Percentiles rank a stretch among this genome's conserved stretches.
These are phyloP conservation scores for Tenthredo livida DNA, from an alignment of 2,888 invertebrate species.

Conservation along the genomic window DNA sequence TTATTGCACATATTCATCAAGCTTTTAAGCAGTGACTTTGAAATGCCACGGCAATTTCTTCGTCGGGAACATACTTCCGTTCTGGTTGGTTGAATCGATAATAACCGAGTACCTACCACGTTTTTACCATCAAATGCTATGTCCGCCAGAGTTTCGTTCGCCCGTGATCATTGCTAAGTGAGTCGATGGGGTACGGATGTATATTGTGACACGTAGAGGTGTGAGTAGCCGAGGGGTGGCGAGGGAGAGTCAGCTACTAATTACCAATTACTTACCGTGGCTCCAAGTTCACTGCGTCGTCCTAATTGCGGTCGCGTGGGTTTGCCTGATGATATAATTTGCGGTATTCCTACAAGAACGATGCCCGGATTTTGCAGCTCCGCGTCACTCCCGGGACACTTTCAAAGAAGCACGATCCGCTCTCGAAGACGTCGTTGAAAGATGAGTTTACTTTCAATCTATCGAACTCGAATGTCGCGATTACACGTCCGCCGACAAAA, in stretches of 20 bases:
- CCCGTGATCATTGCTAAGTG: slow-evolving; percentile 13
- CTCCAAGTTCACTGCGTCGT: slow-evolving; percentile 48
- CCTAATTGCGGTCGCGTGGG: slow-evolving; percentile 47
- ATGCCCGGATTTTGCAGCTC: neutral
- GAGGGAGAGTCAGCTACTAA: slow-evolving; percentile 30
- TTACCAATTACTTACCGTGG: slow-evolving; percentile 48
- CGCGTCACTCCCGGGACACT: neutral
- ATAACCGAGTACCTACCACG: neutral
- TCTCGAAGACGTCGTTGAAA: neutral
- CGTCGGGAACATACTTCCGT: neutral
- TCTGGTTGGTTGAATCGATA: neutral
- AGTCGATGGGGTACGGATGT: slow-evolving; percentile 13
- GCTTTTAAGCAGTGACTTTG: neutral
- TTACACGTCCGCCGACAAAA: neutral
- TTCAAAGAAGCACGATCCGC: neutral
- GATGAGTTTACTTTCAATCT: neutral
- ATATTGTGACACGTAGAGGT: slow-evolving; percentile 25
- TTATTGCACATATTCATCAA: neutral
- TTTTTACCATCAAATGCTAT: neutral
- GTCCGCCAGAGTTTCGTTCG: neutral
- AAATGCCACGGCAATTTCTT: neutral
- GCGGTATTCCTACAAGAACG: slow-evolving; percentile 42
- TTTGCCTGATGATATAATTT: slow-evolving; percentile 49
- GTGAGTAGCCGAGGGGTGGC: neutral
- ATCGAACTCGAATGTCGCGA: neutral